These are phyloP conservation scores for Sebastes taczanowskii DNA, from an alignment of 2,797 vertebrate genomes.

Conservation along the genomic window DNA sequence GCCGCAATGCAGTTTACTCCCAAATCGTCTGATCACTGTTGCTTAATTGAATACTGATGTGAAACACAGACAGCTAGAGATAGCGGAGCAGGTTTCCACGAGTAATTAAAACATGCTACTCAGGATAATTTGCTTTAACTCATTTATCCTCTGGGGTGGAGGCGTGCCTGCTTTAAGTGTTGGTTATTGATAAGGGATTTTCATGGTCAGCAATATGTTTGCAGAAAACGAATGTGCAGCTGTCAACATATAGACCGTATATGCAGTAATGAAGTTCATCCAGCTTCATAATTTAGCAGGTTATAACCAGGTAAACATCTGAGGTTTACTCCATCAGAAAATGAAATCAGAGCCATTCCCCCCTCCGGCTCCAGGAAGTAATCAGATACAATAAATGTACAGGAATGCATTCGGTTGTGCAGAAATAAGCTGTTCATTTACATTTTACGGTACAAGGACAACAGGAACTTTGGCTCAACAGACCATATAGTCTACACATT, in stretches of 20 bases:
- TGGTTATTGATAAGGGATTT: conserved; percentile 52
- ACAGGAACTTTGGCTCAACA: not conserved
- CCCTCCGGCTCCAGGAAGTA: not conserved
- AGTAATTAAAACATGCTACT: conserved; percentile 70
- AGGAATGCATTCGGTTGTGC: not conserved
- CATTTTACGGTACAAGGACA: conserved; percentile 23
- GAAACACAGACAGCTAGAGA: conserved; percentile 61
- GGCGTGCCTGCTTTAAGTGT: conserved; percentile 50
- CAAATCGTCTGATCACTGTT: conserved; percentile 68
- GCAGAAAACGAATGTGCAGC: conserved; percentile 18
- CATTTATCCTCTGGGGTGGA: conserved; percentile 43
- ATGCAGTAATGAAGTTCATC: conserved; percentile 4
- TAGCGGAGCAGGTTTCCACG: conserved; percentile 52
- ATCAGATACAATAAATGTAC: not conserved
- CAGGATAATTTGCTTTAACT: conserved; percentile 64
- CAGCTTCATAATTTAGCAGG: conserved; percentile 19
- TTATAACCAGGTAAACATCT: conserved; percentile 19
- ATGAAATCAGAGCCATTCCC: conserved; percentile 12
- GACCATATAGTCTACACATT: conserved; percentile 5
- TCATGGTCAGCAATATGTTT: conserved; percentile 46
- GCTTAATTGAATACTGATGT: conserved; percentile 74
- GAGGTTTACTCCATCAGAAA: conserved; percentile 21
- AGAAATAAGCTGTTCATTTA: not conserved
- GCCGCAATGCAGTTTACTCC: conserved; percentile 65
- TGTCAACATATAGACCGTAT: not conserved